Conservation (phyloP, 1,140 invertebrate species). For the Zaprionus nigranus region DNA sequence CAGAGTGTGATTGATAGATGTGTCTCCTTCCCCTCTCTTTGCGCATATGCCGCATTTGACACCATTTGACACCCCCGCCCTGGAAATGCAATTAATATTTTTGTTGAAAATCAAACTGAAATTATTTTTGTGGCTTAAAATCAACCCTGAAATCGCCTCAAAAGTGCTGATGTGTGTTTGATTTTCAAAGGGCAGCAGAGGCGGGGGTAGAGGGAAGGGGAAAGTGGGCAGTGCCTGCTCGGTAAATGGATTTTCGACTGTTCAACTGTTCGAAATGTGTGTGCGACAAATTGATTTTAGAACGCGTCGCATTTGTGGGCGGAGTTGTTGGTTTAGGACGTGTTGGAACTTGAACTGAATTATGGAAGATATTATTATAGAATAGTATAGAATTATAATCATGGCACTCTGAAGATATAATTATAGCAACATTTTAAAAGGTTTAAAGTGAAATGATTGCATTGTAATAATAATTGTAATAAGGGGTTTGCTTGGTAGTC, state of each 20-base stretch:
- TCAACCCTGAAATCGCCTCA: slow-evolving; percentile 13
- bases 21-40: slow-evolving; percentile 1
- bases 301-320: slow-evolving; percentile 10
- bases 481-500: too few relatives aligned
- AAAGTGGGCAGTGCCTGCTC: slow-evolving; percentile 6
- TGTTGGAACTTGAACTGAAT: neutral
- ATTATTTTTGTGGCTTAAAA: slow-evolving; percentile 65
- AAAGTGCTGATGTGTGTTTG: slow-evolving; percentile 20
- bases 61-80: slow-evolving; percentile 52
- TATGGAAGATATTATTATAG: neutral
- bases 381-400: too few relatives aligned
- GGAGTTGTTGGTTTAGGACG: neutral
- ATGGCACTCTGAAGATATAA: neutral
- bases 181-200: neutral
- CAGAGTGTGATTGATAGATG: slow-evolving; percentile 64
- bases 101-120: slow-evolving; percentile 73
- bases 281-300: slow-evolving; percentile 74
- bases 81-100: slow-evolving; percentile 72
- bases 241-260: slow-evolving; percentile 16
- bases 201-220: slow-evolving; percentile 18
- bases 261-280: slow-evolving; percentile 35
- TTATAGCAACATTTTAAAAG: neutral
- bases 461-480: too few relatives aligned
- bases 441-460: neutral
- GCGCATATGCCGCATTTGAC: slow-evolving; percentile 70